These are phyloP conservation scores for Phrynocephalus forsythii DNA, from an alignment of 2,797 vertebrate genomes.

Conservation along the genomic window DNA sequence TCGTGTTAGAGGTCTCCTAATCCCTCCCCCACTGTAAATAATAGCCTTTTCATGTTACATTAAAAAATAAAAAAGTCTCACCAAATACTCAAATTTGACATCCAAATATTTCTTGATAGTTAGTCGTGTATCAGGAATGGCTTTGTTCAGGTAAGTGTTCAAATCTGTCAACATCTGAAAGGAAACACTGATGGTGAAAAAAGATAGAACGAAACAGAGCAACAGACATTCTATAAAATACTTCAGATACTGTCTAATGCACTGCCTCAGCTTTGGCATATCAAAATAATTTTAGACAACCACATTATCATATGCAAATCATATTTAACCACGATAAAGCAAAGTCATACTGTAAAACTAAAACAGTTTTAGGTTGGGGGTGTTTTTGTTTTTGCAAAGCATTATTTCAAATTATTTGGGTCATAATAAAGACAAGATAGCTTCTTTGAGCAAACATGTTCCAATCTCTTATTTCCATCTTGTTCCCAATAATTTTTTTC, in stretches of 20 bases:
- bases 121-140: constrained; percentile 97
- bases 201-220: neutral
- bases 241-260: neutral
- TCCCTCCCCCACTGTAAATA: neutral
- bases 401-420: neutral
- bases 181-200: constrained; percentile 35
- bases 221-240: neutral
- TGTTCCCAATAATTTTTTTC: neutral
- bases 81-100: constrained; percentile 98
- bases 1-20: neutral
- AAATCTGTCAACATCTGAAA: constrained; percentile 96
- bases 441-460: neutral
- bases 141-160: constrained; percentile 97
- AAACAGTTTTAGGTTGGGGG: no score
- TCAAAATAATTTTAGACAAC: neutral
- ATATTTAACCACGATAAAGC: neutral
- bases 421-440: constrained; percentile 17
- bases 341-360: neutral
- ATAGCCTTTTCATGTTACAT: constrained; percentile 7
- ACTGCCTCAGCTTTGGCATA: neutral
- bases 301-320: neutral
- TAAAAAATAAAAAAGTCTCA: constrained; percentile 70
- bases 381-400: neutral
- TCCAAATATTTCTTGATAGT: constrained; percentile 99
- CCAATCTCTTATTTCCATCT: neutral